Conservation (phyloP, 2,888 invertebrate species). For the Sesamia inferens region DNA sequence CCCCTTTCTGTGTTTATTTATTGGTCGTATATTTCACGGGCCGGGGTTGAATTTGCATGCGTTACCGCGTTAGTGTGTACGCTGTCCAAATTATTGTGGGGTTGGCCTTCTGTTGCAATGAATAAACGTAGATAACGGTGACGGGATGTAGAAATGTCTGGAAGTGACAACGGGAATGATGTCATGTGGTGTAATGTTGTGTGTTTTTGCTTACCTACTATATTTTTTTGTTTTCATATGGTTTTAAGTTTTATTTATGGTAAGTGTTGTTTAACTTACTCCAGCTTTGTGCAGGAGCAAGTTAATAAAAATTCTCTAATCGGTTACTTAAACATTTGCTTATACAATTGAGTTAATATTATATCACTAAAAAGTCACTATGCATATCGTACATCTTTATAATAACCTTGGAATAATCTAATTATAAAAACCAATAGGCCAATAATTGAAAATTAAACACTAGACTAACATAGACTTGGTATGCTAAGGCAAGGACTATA, state of each 20-base stretch:
- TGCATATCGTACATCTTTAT: no score
- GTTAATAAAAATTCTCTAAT: not conserved
- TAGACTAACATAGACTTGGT: not conserved
- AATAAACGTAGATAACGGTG: constrained; percentile 67
- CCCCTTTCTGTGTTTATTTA: constrained; percentile 89
- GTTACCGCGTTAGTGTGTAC: constrained; percentile 73
- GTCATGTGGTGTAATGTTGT: not conserved
- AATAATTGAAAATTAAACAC: not conserved
- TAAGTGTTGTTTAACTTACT: not conserved
- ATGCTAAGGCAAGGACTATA: not conserved
- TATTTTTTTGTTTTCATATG: not conserved
- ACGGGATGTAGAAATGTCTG: constrained; percentile 44
- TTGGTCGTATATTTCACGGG: constrained; percentile 89
- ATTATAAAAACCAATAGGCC: not conserved
- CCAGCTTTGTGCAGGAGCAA: not conserved
- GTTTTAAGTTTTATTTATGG: not conserved
- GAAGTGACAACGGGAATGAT: constrained; percentile 25
- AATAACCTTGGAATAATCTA: not conserved
- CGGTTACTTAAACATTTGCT: not conserved
- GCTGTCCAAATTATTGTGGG: constrained; percentile 79
- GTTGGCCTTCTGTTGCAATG: constrained; percentile 73
- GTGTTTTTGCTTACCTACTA: not conserved
- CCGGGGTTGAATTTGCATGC: constrained; percentile 84
- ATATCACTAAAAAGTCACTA: not conserved
- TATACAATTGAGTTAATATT: not conserved